A percentile compares a stretch with the other conserved stretches of the same genome.
phyloP scores from a whole-genome alignment of 2,113 vertebrate genomes.

The Oenanthe melanoleuca region DNA sequence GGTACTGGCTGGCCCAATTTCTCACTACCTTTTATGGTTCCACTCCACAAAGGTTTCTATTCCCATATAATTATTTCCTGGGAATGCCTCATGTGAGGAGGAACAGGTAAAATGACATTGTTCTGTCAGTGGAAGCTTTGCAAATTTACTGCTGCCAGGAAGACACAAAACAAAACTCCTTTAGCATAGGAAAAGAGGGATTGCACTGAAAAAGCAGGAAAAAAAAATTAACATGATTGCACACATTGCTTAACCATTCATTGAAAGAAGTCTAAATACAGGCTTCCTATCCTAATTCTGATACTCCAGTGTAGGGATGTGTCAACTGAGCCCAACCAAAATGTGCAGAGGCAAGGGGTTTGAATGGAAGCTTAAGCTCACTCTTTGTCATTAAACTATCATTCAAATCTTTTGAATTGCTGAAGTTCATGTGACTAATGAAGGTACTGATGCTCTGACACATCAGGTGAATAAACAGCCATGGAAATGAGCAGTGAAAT shows the following conservation, averaged over 20 bases:
- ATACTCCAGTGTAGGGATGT: background rate
- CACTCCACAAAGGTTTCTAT: background rate
- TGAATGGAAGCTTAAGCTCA: background rate
- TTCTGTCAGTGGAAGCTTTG: background rate
- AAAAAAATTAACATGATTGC: background rate
- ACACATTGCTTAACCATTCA: background rate
- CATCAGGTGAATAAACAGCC: background rate
- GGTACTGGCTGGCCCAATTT: conserved; percentile 24
- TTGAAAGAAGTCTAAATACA: background rate
- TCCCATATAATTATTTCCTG: conserved; percentile 29
- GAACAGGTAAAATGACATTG: background rate
- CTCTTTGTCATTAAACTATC: background rate
- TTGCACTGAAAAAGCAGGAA: background rate
- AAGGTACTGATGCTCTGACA: conserved; percentile 1
- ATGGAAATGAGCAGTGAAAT: background rate
- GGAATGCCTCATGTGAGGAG: conserved; percentile 16
- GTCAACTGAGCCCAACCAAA: background rate
- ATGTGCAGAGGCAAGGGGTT: background rate
- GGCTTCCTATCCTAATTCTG: background rate
- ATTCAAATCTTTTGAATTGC: background rate
- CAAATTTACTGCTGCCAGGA: conserved; percentile 12
- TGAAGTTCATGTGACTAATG: background rate
- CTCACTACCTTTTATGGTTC: background rate
- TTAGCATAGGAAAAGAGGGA: background rate
- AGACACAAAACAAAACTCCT: background rate